Conservation (phyloP, 2,888 invertebrate species). For the Acheta domesticus region DNA sequence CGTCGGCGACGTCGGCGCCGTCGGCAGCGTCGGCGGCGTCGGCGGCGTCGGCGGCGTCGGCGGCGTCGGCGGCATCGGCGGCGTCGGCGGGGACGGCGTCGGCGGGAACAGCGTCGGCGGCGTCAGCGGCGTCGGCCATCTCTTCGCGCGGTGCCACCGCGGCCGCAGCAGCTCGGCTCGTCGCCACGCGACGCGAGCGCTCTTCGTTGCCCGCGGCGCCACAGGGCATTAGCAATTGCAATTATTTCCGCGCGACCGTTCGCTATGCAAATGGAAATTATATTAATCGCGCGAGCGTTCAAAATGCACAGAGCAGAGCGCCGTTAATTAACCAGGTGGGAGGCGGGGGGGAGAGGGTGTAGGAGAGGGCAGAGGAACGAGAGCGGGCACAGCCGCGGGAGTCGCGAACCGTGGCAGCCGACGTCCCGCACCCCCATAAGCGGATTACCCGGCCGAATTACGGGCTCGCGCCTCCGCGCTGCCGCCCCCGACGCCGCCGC, state of each 20-base stretch:
- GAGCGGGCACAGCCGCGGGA: neutral
- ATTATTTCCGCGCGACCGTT: constrained; percentile 1
- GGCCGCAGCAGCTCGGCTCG: too few relatives aligned
- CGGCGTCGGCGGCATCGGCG: too few relatives aligned
- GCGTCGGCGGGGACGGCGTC: too few relatives aligned
- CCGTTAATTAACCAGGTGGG: neutral
- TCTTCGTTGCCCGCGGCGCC: neutral
- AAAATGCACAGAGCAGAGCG: neutral
- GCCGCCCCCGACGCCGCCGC: neutral
- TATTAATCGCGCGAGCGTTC: neutral
- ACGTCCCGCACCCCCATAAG: neutral
- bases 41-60: too few relatives aligned
- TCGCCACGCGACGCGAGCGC: too few relatives aligned
- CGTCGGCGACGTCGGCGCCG: too few relatives aligned
- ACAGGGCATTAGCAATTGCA: constrained; percentile 8
- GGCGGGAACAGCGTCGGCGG: too few relatives aligned
- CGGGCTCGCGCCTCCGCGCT: neutral
- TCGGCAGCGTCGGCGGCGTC: too few relatives aligned
- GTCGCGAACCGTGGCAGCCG: neutral
- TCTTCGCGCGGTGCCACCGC: too few relatives aligned
- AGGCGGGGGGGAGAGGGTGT: neutral
- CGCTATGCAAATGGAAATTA: constrained; percentile 6
- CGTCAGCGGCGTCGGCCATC: too few relatives aligned
- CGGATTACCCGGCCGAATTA: constrained; percentile 1
- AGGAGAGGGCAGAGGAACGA: neutral